Conservation (phyloP, 1,140 invertebrate species). For the Bacillus rossius region DNA sequence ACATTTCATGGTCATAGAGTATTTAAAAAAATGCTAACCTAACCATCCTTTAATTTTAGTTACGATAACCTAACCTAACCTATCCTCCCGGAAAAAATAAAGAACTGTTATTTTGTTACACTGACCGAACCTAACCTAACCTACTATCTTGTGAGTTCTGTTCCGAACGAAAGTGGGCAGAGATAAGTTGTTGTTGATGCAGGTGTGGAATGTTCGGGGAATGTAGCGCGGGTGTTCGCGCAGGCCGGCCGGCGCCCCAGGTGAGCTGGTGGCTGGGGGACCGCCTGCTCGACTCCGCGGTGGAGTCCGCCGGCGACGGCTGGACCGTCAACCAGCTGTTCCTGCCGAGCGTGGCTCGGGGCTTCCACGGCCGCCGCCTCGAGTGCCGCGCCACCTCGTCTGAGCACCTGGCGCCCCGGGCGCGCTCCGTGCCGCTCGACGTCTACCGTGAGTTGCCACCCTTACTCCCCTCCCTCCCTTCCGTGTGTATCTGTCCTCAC, state of each 20-base stretch:
- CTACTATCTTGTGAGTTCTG: background rate
- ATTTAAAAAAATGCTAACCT: too few species aligned
- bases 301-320: slow-evolving; percentile 50
- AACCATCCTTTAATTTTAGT: too few species aligned
- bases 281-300: slow-evolving; percentile 57
- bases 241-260: slow-evolving; percentile 56
- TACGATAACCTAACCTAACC: too few species aligned
- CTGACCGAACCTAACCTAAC: too few species aligned
- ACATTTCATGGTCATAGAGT: too few species aligned
- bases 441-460: slow-evolving; percentile 55
- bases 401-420: slow-evolving; percentile 48
- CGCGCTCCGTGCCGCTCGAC: slow-evolving; percentile 55
- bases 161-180: background rate
- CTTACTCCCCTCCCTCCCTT: too few species aligned
- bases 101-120: too few species aligned
- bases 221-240: too few species aligned
- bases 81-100: too few species aligned
- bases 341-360: slow-evolving; percentile 52
- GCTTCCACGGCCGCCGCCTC: slow-evolving; percentile 54
- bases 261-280: slow-evolving; percentile 76
- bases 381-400: slow-evolving; percentile 65
- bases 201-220: too few species aligned
- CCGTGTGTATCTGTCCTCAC: too few species aligned
- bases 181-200: too few species aligned
- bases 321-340: slow-evolving; percentile 62